These are phyloP conservation scores for Cantharis lateralis DNA, from an alignment of 2,888 invertebrate genomes.

Conservation along the genomic window DNA sequence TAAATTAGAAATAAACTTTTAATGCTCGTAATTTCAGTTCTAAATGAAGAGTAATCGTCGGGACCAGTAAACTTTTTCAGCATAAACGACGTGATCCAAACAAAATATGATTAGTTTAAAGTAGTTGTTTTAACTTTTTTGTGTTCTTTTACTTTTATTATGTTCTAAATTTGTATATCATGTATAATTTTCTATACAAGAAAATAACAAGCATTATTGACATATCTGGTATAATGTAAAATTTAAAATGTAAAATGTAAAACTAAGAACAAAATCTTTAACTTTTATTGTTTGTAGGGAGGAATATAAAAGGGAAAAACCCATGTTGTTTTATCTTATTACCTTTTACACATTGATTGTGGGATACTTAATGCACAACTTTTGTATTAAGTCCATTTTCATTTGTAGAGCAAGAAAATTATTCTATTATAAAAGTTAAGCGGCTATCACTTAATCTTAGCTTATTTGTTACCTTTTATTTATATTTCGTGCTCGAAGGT, in stretches of 20 bases:
- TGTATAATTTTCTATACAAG: too few species aligned
- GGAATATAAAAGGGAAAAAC: background rate
- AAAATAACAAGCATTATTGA: too few species aligned
- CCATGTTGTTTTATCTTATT: background rate
- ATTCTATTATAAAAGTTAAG: background rate
- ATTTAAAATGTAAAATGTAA: background rate
- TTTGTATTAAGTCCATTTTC: background rate
- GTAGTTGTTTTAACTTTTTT: background rate
- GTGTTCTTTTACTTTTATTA: too few species aligned
- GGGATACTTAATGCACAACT: background rate
- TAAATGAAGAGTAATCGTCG: conserved; percentile 41
- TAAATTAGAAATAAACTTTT: conserved; percentile 45
- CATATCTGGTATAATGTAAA: too few species aligned
- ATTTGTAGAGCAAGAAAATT: background rate
- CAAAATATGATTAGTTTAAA: background rate
- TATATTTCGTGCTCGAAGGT: background rate
- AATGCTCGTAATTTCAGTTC: conserved; percentile 41
- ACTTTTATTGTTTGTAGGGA: background rate
- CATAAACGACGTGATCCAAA: conserved; percentile 3
- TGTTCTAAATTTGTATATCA: too few species aligned
- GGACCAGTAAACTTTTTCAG: conserved; percentile 16
- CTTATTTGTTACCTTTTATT: background rate
- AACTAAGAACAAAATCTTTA: background rate
- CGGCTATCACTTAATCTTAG: background rate
- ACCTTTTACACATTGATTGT: background rate